Conservation (phyloP, 2,797 vertebrate genomes). For the Sternotherus odoratus region DNA sequence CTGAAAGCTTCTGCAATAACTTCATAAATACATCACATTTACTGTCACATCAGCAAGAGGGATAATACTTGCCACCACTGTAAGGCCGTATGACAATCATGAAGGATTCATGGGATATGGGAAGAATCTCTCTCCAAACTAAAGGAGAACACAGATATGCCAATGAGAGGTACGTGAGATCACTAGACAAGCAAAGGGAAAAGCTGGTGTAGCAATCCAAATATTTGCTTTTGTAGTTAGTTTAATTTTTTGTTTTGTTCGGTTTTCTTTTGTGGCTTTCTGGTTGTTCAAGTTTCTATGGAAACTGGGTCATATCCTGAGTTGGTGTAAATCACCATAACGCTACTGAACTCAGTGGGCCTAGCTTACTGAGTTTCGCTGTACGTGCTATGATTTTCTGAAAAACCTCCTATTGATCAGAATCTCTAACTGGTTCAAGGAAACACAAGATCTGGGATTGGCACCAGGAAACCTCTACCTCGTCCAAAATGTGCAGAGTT, state of each 20-base stretch:
- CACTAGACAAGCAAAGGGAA: neutral
- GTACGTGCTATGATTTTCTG: neutral
- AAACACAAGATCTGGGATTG: neutral
- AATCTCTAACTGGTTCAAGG: neutral
- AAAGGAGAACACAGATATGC: neutral
- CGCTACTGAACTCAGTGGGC: neutral
- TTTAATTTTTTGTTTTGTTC: neutral
- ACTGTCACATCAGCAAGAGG: neutral
- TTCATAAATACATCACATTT: neutral
- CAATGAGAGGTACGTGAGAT: neutral
- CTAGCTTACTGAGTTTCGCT: neutral
- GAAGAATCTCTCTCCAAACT: neutral
- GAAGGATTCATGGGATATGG: neutral
- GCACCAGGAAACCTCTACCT: neutral
- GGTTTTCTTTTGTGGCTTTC: neutral
- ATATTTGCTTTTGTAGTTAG: neutral
- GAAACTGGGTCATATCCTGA: neutral
- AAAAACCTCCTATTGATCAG: neutral
- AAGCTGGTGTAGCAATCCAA: neutral
- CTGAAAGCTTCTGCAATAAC: neutral
- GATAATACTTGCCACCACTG: neutral
- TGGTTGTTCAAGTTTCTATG: constrained; percentile 3
- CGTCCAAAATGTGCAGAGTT: neutral
- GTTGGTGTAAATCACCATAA: neutral
- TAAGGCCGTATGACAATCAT: neutral